Evolutionary conservation across 2,888 invertebrate genomes (phyloP), one percentile per base, ranked within the genome.

Genomic region (Fragum whitleyi): DNA sequence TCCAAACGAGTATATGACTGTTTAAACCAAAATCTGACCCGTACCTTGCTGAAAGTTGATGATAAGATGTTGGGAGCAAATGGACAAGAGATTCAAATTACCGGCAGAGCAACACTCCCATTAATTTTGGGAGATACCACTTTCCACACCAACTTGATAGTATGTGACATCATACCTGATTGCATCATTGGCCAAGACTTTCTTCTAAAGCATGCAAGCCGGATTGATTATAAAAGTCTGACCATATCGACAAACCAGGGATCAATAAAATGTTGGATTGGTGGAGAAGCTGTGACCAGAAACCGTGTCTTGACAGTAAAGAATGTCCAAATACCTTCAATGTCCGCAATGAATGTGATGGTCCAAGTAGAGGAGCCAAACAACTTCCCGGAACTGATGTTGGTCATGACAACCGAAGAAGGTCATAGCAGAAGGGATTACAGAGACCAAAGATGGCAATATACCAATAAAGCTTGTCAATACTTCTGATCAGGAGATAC

Each of bases 121-220:
- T 36, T 71, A n/a, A 32, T 53, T 36, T 71, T 71, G 26, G 71
- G 32, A 32, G 57, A 47, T n/a, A 57, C 36, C 21, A 51, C 29
- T 23, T n/a, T 71, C 36, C 68, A 55, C 1, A 73, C 73, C 21
- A 51, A 11, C 23, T 32, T 70, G 14, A 65, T 81, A 11, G 67
- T 77, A 3, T 77, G 77, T 70, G 73, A 77, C 39, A 71, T 73
- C 3, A 32, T 39, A 32, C 59, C 68, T 29, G 62, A 74, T 11
- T 73, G 62, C 5, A 71, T 81, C 23, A 28, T 59, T 32, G 81
- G 81, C 9, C 81, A 81, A 57, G 77, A 77, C 57, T 81, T 81
- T 26, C 16, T 77, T 2, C 19, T 76, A 21, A 69, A 74, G 16
- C 70, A 70, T 57, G 59, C 69, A 32, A 28, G 39, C 28, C 6